Evolutionary conservation across 2,797 vertebrate species (phyloP).

Genomic region (Tokudaia tokunoshimensis): DNA sequence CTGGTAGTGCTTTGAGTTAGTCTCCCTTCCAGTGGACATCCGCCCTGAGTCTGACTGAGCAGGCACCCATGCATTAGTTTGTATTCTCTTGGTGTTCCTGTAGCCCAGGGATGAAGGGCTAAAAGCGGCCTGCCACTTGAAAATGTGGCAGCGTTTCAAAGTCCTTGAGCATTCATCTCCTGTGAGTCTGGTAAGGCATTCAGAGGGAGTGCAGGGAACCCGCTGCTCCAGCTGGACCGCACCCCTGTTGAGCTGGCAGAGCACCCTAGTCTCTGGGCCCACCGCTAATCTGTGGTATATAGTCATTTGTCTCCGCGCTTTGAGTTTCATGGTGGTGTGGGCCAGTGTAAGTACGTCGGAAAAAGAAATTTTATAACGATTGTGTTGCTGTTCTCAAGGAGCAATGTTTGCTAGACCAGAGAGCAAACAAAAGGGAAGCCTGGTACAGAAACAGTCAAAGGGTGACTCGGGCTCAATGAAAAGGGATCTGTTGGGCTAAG

Average conservation of each 20-base stretch:
- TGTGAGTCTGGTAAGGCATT: conserved; percentile 80
- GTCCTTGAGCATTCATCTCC: conserved; percentile 62
- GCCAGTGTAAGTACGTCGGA: neutral
- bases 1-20: neutral
- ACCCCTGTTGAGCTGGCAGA: conserved; percentile 77
- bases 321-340: neutral
- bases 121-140: conserved; percentile 75
- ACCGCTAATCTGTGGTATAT: neutral
- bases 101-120: conserved; percentile 60
- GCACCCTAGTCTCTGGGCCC: conserved; percentile 74
- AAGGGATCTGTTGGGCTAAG: neutral
- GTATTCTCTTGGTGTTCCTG: neutral
- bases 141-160: conserved; percentile 80
- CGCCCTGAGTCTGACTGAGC: neutral
- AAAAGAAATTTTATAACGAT: neutral
- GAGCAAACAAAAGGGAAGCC: too few relatives aligned
- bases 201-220: conserved; percentile 74
- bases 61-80: neutral
- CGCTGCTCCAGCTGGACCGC: conserved; percentile 79
- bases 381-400: neutral
- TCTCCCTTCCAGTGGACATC: neutral
- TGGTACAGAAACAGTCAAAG: neutral
- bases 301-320: neutral
- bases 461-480: too few relatives aligned
- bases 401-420: neutral